These are phyloP conservation scores for Stramonita haemastoma DNA, from an alignment of 2,888 invertebrate genomes.

Conservation along the genomic window DNA sequence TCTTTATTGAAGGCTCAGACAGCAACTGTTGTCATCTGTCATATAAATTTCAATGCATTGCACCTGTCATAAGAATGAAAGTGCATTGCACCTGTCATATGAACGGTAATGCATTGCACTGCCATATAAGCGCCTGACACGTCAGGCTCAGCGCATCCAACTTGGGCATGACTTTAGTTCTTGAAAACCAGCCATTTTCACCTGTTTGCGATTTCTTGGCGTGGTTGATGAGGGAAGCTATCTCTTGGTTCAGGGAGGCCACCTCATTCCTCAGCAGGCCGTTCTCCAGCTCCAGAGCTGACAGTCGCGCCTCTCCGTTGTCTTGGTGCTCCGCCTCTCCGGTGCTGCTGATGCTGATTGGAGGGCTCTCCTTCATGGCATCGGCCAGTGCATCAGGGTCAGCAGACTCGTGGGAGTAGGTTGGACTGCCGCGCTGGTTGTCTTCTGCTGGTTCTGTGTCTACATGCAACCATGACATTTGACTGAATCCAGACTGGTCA, in stretches of 20 bases:
- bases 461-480: background rate
- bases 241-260: constrained; percentile 80
- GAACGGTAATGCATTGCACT: too few relatives aligned
- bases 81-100: too few relatives aligned
- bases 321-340: constrained; percentile 55
- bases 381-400: constrained; percentile 67
- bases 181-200: constrained; percentile 54
- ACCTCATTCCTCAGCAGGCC: constrained; percentile 80
- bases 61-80: too few relatives aligned
- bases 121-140: too few relatives aligned
- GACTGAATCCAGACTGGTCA: too few relatives aligned
- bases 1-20: too few relatives aligned
- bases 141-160: too few relatives aligned
- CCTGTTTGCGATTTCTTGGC: constrained; percentile 79
- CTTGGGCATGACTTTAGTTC: too few relatives aligned
- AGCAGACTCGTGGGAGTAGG: constrained; percentile 57
- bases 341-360: constrained; percentile 67
- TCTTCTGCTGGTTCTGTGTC: constrained; percentile 27
- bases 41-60: too few relatives aligned
- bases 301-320: constrained; percentile 57
- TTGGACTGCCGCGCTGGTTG: constrained; percentile 59
- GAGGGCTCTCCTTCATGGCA: constrained; percentile 70
- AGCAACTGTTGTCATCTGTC: too few relatives aligned
- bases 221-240: constrained; percentile 78
- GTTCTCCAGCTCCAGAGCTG: constrained; percentile 75